phyloP scores from a whole-genome alignment of 2,888 invertebrate genomes.

The Lissocephala sabroskyi region DNA sequence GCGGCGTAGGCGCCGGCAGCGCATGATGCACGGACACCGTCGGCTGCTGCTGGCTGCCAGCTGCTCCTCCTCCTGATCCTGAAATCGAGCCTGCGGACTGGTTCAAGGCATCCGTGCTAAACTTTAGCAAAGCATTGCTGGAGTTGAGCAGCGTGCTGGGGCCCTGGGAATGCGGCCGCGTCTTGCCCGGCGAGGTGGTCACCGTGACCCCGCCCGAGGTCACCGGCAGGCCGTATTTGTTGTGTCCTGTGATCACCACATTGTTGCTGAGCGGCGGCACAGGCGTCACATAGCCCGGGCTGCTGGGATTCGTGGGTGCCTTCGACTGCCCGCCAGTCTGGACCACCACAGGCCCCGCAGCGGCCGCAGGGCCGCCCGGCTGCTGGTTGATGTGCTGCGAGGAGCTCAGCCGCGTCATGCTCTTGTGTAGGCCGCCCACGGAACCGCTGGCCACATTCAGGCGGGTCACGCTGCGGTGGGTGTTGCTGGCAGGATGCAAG shows the following conservation, averaged over 20 bases:
- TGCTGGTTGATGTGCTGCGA: constrained; percentile 83
- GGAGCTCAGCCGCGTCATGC: constrained; percentile 86
- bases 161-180: constrained; percentile 75
- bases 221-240: constrained; percentile 74
- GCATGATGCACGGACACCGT: constrained; percentile 71
- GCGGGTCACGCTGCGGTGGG: constrained; percentile 85
- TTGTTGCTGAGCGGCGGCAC: constrained; percentile 73
- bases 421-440: constrained; percentile 85
- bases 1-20: constrained; percentile 69
- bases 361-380: constrained; percentile 61
- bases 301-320: constrained; percentile 45
- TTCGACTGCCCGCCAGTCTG: constrained; percentile 66
- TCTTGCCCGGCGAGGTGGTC: constrained; percentile 75
- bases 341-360: constrained; percentile 62
- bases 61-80: too few relatives aligned
- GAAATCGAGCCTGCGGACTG: constrained; percentile 72
- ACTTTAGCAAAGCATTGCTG: constrained; percentile 70
- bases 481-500: constrained; percentile 78
- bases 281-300: constrained; percentile 69
- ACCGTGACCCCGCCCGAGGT: constrained; percentile 78
- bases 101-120: constrained; percentile 71
- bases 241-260: constrained; percentile 74
- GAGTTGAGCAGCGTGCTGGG: constrained; percentile 72
- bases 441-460: constrained; percentile 84
- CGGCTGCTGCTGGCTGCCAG: constrained; percentile 47